Conservation (phyloP, 2,797 vertebrate species). For the Tachyglossus aculeatus region DNA sequence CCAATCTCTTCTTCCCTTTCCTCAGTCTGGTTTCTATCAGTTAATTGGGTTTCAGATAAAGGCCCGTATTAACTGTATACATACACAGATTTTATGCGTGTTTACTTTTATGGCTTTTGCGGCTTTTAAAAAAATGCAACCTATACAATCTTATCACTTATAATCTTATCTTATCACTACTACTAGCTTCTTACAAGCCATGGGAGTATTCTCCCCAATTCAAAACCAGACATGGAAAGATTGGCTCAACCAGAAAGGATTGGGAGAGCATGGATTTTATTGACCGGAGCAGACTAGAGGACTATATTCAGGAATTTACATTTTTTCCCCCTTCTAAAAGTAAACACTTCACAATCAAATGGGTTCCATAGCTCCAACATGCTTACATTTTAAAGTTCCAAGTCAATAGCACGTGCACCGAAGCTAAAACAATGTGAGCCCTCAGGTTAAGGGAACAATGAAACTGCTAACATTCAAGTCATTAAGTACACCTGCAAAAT, state of each 20-base stretch:
- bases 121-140: neutral
- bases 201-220: neutral
- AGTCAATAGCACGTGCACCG: neutral
- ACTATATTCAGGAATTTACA: neutral
- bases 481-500: too few species aligned
- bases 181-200: fast-evolving
- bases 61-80: fast-evolving
- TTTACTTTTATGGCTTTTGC: neutral
- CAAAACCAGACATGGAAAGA: fast-evolving
- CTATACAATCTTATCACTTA: fast-evolving
- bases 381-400: neutral
- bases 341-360: conserved; percentile 6
- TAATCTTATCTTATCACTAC: neutral
- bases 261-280: neutral
- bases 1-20: neutral
- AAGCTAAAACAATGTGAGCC: neutral
- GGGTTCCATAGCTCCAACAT: conserved; percentile 1
- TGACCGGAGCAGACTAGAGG: neutral
- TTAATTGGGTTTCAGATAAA: conserved; percentile 5
- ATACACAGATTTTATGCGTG: neutral
- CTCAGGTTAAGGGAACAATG: neutral
- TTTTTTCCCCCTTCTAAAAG: neutral
- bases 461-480: neutral
- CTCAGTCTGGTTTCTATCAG: neutral
- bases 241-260: neutral